These are phyloP conservation scores for Hassar affinis DNA, from an alignment of 2,113 vertebrate species.

Conservation along the genomic window DNA sequence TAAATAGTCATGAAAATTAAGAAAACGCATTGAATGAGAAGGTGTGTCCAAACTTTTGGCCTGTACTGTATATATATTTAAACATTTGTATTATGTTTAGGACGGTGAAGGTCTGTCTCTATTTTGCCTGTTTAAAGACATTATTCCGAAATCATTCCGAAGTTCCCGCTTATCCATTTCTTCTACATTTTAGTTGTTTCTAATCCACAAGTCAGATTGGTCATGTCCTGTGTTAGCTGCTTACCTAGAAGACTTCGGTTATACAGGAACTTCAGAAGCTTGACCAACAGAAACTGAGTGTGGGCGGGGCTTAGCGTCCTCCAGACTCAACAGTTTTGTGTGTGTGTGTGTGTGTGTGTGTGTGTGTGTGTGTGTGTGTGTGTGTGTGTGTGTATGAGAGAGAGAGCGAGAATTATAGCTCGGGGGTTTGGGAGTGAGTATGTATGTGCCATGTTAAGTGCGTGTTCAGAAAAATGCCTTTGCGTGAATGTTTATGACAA, in stretches of 20 bases:
- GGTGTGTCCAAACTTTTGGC: too few species aligned
- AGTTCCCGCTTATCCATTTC: neutral
- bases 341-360: neutral
- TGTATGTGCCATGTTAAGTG: conserved; percentile 5
- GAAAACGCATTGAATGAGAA: too few species aligned
- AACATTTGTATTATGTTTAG: too few species aligned
- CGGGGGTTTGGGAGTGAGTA: neutral
- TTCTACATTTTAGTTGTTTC: neutral
- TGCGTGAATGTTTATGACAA: conserved; percentile 30
- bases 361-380: neutral
- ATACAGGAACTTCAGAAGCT: neutral
- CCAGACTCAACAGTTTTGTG: too few species aligned
- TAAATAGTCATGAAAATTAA: too few species aligned
- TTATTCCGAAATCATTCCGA: neutral
- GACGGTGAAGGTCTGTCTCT: neutral
- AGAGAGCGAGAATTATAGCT: too few species aligned
- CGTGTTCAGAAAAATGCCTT: neutral
- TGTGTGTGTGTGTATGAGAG: too few species aligned
- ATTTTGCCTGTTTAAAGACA: neutral
- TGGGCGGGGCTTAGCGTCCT: neutral
- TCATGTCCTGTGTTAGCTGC: neutral
- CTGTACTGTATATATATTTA: too few species aligned
- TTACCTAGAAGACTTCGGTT: neutral
- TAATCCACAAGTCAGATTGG: neutral
- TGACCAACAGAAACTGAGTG: neutral